A percentile compares a stretch with the other conserved stretches of the same genome.
phyloP scores from a whole-genome alignment of 1,140 invertebrate genomes.

The Rhopalosiphum padi region DNA sequence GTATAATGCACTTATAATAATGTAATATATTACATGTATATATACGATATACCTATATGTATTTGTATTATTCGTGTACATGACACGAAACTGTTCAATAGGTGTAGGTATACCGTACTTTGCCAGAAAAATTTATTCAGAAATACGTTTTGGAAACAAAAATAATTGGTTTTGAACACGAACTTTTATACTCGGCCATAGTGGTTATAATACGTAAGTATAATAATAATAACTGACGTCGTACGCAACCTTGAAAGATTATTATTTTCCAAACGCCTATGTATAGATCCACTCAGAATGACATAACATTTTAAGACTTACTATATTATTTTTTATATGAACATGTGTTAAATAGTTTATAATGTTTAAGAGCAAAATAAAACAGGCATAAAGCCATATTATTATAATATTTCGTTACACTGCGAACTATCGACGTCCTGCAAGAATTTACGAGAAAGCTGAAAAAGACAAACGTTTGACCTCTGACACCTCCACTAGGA shows the following conservation, averaged over 20 bases:
- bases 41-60: no score
- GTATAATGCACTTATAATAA: no score
- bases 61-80: not conserved
- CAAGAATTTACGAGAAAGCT: slow-evolving; percentile 34
- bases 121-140: not conserved
- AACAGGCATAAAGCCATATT: not conserved
- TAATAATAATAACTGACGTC: not conserved
- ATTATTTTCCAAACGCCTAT: not conserved
- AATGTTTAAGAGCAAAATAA: not conserved
- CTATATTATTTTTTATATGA: not conserved
- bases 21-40: no score
- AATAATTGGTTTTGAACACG: not conserved
- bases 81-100: not conserved
- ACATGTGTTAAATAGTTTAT: not conserved
- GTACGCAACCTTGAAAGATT: not conserved
- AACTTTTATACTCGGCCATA: not conserved
- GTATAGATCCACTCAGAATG: not conserved
- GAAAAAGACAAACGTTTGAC: slow-evolving; percentile 26
- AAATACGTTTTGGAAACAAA: not conserved
- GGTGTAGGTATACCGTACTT: not conserved
- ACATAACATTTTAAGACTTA: slow-evolving; percentile 12
- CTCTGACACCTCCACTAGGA: slow-evolving; percentile 2
- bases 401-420: slow-evolving; percentile 11
- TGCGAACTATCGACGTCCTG: not conserved
- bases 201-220: not conserved